Evolutionary conservation across 2,113 vertebrate species (phyloP), one percentile per base, ranked within the genome.

Genomic region (Cyanocitta stelleri): DNA sequence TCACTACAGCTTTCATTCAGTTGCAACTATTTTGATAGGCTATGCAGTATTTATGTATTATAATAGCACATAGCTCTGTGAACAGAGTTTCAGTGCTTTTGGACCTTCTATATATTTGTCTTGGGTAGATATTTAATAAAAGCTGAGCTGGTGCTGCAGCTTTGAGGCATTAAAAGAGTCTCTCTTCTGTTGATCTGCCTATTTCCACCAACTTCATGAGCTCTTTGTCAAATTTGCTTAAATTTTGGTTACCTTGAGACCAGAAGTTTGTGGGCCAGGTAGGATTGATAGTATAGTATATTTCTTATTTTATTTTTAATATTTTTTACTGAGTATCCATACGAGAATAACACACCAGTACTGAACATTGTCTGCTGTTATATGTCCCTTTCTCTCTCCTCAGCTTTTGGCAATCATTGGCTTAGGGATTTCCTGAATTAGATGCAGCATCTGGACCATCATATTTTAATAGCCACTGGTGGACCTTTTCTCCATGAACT

Each of bases 341-440:
- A 81, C 35, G 77, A 69, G 33, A 68, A 81, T 75, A 55, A 48
- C 30, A 77, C 27, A 51, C 3, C 7, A 77, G 7, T 55, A 71
- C 24, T 71, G 61, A 94, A 55, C 35, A 59, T 61, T 90, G 48
- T 88, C 78, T 88, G 29, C 80, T 80, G 33, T 51, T 97, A 9
- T 39, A 58, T 16, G 29, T 89, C 49, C 24, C 32, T 74, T 94
- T 59, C n/a, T 86, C n/a, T 82, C 59, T 80, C 59, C 19, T 71
- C 30, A 44, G 27, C 24, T 92, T 96, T 89, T 96, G 94, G 89
- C 95, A 95, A 52, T 52, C 72, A 37, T 21, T 75, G 73, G 35
- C 35, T 93, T 59, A 92, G 92, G 94, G 95, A 96, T 95, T 97
- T 96, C 96, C 94, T 96, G 94, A 92, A 68, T 72, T 81, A 59